phyloP scores from a whole-genome alignment of 2,888 invertebrate genomes.

The Gonocerus acuteangulatus region DNA sequence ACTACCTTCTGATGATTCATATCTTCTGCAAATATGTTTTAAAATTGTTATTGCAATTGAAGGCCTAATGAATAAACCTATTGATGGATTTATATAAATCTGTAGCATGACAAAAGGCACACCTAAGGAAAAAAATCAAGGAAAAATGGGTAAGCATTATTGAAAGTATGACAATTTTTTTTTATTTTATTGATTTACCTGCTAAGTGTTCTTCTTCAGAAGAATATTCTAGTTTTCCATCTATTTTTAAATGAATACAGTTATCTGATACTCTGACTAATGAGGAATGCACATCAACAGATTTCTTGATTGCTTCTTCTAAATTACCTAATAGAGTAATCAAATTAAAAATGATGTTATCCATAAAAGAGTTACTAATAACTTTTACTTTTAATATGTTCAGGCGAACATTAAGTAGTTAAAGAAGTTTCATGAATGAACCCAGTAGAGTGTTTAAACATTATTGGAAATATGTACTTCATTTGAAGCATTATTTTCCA shows the following conservation, averaged over 20 bases:
- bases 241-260: conserved; percentile 33
- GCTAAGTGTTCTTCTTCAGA: conserved; percentile 34
- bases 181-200: too few relatives aligned
- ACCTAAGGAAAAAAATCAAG: conserved; percentile 41
- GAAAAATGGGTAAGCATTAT: neutral
- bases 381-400: too few relatives aligned
- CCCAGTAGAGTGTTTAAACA: too few relatives aligned
- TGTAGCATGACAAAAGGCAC: conserved; percentile 65
- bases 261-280: conserved; percentile 36
- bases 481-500: too few relatives aligned
- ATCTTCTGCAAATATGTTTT: conserved; percentile 38
- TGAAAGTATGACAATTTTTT: too few relatives aligned
- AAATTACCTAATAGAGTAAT: conserved; percentile 20
- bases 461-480: too few relatives aligned
- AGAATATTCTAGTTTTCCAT: conserved; percentile 30
- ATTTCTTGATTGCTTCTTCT: conserved; percentile 31
- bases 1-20: conserved; percentile 42
- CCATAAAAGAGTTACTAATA: neutral
- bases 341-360: neutral
- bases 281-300: conserved; percentile 36
- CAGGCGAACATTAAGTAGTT: too few relatives aligned
- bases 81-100: conserved; percentile 65
- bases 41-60: conserved; percentile 52
- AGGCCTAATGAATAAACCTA: conserved; percentile 60
- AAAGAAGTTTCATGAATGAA: too few relatives aligned